Evolutionary conservation across 2,888 invertebrate genomes (phyloP), one percentile per base, ranked within the genome.

Genomic region (Dastarcus helophoroides): DNA sequence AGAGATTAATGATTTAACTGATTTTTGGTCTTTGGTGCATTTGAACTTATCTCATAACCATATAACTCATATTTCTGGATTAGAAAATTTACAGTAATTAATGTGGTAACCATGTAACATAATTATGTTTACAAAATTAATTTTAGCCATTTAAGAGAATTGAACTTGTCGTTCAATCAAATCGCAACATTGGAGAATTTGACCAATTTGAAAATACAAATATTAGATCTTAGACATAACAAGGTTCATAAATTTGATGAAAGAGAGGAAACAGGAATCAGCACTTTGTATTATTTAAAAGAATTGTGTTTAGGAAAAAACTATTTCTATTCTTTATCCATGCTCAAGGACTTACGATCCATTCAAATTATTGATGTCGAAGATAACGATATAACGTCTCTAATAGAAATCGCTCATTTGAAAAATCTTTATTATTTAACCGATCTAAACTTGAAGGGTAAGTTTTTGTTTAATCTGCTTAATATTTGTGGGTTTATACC

Each of bases 11-110:
- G 69, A 75, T 52, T 51, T 76, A 15, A 60, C 55, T 7, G 49
- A 52, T 11, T 75, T 74, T 50, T 76, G 76, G 76, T 73, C 75
- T 3, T 62, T 76, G 3, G 66, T 70, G 1, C 54, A 67, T 29
- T 58, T 77, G 32, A 67, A 76, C 56, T 50, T 77, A 32, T 71
- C 75, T 0, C 67, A 73, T 42, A 77, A 77, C 49, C 61, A 64
- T 27, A 73, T 77, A 31, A 65, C 63, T 40, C 43, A 41, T 32
- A 74, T 77, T 30, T 56, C 47, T 29, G 73, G 73, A 11, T 48
- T 76, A 15, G 54, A 68, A 31, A 64, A 56, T 37, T 61, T 76
- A 31, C 67, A 59, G 73, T 73, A 43, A 31, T 42, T 45, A 9
- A 28, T n/a, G n/a, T n/a, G n/a, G n/a, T n/a, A n/a, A n/a, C n/a